Base-by-base conservation (phyloP, 2,113 vertebrate genomes). In the Crotalus tigris region DNA sequence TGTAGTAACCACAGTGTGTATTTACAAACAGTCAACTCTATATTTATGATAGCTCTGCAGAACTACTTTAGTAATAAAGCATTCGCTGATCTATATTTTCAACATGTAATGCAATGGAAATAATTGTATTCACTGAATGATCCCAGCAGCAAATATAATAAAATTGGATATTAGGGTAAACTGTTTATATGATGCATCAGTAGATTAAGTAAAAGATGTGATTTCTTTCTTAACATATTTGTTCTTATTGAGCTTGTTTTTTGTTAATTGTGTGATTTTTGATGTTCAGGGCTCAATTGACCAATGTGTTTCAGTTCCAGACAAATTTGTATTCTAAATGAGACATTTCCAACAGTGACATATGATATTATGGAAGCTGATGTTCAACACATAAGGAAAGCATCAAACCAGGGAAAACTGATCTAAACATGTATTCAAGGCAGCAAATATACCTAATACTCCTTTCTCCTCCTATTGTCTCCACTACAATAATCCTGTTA, bases 61-160 rank as follows among this genome's bases (percentile, higher is more conserved):
- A 92, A 10, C 46, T 69, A 94, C 94, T 94, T 85, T n/a, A 93
- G 94, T 89, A 92, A 94, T 95, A 95, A 91, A 92, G 85, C 85
- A 94, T 92, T 55, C 39, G 55, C 39, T 92, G 87, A 90, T 91
- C 58, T 57, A 23, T 85, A 59, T n/a, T 95, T 96, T 87, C 94
- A 92, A 93, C 55, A 91, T 90, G 2, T 58, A 94, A 58, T 12
- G 90, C 54, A 92, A 87, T 81, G 87, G 87, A 93, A 33, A 81
- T 59, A 69, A 57, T 26, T 87, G 75, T 39, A 11, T 54, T 54
- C 54, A 29, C 8, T 15, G 49, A 51, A 51, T 11, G 6, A 44
- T 87, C 59, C 5, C n/a, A 75, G 59, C 2, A 88, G 49, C n/a
- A 75, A 89, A 92, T 54, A 21, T 29, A 81, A 4, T 64, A 29